Evolutionary conservation across 2,797 vertebrate species (phyloP), one percentile per base, ranked within the genome.

Genomic region (Falco peregrinus): DNA sequence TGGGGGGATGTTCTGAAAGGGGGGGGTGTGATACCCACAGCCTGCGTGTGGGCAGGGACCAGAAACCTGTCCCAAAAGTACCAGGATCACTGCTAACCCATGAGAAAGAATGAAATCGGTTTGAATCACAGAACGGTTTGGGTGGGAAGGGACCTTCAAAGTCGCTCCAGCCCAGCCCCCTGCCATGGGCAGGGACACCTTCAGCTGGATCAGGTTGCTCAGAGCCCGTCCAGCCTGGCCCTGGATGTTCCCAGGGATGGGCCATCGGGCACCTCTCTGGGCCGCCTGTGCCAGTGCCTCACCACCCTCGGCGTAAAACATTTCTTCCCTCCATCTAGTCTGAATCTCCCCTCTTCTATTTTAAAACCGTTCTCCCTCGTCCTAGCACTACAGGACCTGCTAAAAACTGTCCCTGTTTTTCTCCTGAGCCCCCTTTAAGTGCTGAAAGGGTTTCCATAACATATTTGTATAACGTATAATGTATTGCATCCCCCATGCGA

Each of bases 281-380:
- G 21, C 0, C 68, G 0, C 54, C 64, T 35, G 24, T 3, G 20
- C 39, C 33, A 8, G 33, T 1, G 1, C 0, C 5, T 56, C 1
- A 1, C 37, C 67, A 18, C 28, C 41, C 28, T 82, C 54, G 11
- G 1, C 0, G 1, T 2, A 2, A 61, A 39, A 0, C 1, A 18
- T 16, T 39, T 56, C 12, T 63, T 15, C 37, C 43, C 63, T 43
- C 2, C 7, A 0, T 19, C 6, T 1, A 2, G 5, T 1, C 51
- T 13, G 7, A 54, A 73, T n/a, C 45, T 41, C 11, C 29, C 21
- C 15, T 85, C 16, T 31, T 63, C 77, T 10, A 22, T 7, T 31
- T 74, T 48, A 39, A 76, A 84, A 35, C n/a, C n/a, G 5, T 41
- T 9, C 4, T 10, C 53, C n/a, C 28, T 45, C 4, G 10, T n/a